Evolutionary conservation across 2,797 vertebrate genomes (phyloP), one percentile per base, ranked within the genome.

Genomic region (Coendou prehensilis): DNA sequence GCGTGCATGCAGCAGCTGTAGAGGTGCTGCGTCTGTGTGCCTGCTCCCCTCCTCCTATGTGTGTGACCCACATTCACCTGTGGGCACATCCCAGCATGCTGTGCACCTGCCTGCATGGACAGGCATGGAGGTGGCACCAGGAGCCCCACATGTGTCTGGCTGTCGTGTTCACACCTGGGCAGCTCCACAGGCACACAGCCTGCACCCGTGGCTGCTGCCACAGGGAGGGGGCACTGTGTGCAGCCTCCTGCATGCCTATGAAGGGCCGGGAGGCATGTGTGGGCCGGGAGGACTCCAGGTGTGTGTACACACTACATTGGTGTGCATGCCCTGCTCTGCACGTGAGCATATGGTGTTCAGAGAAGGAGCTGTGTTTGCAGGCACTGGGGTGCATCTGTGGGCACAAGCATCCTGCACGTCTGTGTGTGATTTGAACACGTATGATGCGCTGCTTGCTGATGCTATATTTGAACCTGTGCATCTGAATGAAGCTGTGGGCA

Each of bases 11-110:
- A 33, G 90, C 5, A 10, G 26, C 67, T 0, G 1, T 63, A 92
- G 75, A 96, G 56, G 56, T n/a, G 63, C 85, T 69, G 6, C 13
- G 9, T 26, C 89, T 78, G 50, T 26, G 52, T 50, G 71, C 52
- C 82, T 0, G 23, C 14, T 28, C 69, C 52, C 0, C 0, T 63
- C 73, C 79, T 47, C n/a, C 22, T 63, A 56, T 0, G 0, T 30
- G 14, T 17, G 52, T 14, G 33, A 52, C 54, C n/a, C 30, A 54
- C 63, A 59, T 47, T 95, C 75, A 86, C 95, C 89, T 89, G 83
- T 85, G 95, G 83, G 67, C 50, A 47, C 15, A 33, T 50, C 30
- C 73, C 67, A 45, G 93, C 61, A 37, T n/a, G 47, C 78, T 3
- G 1, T 4, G 54, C 45, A 78, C 69, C 83, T 73, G 61, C 87